These are phyloP conservation scores for Hirtodrosophila duncani DNA, from an alignment of 2,888 invertebrate genomes.

Conservation along the genomic window DNA sequence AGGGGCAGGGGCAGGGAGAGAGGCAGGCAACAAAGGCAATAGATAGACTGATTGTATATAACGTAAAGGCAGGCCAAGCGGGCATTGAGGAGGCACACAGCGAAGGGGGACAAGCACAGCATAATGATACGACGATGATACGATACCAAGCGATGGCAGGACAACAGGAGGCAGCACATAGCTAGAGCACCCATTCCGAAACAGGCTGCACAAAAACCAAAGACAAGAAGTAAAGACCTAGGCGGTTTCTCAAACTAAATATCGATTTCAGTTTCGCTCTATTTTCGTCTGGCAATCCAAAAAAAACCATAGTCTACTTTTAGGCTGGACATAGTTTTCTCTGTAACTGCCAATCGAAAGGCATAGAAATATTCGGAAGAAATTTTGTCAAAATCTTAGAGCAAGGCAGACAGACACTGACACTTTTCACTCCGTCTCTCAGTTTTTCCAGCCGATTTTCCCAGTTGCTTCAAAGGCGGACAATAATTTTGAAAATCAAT, in stretches of 20 bases:
- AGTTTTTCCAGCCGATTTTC: slow-evolving; percentile 3
- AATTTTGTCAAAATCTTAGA: not conserved
- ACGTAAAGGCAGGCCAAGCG: not conserved
- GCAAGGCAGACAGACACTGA: not conserved
- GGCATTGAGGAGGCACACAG: not conserved
- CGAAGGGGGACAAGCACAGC: not conserved
- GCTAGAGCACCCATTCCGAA: no score
- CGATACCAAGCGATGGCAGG: not conserved
- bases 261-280: no score
- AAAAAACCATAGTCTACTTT: no score
- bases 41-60: slow-evolving; percentile 28
- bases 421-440: not conserved
- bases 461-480: slow-evolving; percentile 21
- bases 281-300: no score
- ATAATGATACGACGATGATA: no score
- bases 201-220: no score
- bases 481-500: slow-evolving; percentile 37
- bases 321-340: no score
- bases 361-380: no score
- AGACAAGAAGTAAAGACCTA: no score
- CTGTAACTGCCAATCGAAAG: no score
- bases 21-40: no score
- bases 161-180: not conserved
- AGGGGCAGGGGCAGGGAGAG: not conserved
- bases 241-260: no score